Conservation (phyloP, 2,797 vertebrate genomes). For the Crypturellus tataupa region DNA sequence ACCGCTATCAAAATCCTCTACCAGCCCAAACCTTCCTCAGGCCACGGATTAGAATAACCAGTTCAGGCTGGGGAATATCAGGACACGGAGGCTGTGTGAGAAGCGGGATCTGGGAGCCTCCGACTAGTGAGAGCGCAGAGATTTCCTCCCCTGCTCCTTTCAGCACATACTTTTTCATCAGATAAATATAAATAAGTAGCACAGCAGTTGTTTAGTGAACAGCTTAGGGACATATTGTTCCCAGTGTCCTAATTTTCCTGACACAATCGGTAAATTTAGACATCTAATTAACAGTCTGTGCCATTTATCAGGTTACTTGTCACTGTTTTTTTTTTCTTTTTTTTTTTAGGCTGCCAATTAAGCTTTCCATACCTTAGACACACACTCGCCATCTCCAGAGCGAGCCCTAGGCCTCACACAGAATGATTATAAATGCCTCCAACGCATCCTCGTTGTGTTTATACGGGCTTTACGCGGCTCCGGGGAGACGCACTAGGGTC, state of each 20-base stretch:
- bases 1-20: neutral
- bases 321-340: neutral
- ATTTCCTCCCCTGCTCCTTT: neutral
- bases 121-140: neutral
- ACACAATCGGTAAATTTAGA: slow-evolving; percentile 70
- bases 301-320: slow-evolving; percentile 36
- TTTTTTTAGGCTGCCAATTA: neutral
- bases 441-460: neutral
- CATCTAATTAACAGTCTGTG: slow-evolving; percentile 64
- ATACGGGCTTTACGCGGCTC: neutral
- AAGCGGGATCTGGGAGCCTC: slow-evolving; percentile 14
- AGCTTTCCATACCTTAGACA: slow-evolving; percentile 12
- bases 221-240: slow-evolving; percentile 64
- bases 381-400: neutral
- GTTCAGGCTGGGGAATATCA: slow-evolving; percentile 55
- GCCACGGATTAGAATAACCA: neutral
- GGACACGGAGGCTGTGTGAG: slow-evolving; percentile 17
- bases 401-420: neutral
- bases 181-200: slow-evolving; percentile 67
- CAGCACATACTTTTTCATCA: slow-evolving; percentile 3
- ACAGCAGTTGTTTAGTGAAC: slow-evolving; percentile 53
- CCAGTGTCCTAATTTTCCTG: slow-evolving; percentile 61
- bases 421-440: neutral
- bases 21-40: slow-evolving; percentile 13
- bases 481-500: neutral